Conservation (phyloP, 2,797 vertebrate genomes). For the Eulemur rubriventer region DNA sequence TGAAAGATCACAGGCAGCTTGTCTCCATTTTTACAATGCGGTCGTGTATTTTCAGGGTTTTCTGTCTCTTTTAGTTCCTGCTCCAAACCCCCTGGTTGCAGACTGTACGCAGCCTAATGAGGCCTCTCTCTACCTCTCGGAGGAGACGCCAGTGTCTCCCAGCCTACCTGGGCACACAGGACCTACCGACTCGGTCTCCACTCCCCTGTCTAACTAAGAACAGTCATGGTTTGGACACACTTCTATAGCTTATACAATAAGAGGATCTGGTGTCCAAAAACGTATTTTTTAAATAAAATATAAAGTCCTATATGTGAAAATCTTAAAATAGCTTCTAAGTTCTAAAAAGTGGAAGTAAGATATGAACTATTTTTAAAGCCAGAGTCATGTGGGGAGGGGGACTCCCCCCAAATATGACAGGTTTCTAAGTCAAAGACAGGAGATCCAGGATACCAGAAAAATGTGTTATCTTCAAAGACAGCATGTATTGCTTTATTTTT, state of each 20-base stretch:
- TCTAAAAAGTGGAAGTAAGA: slow-evolving; percentile 65
- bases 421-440: not conserved
- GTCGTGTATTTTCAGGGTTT: slow-evolving; percentile 84
- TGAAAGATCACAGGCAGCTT: slow-evolving; percentile 85
- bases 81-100: slow-evolving; percentile 81
- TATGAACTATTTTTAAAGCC: slow-evolving; percentile 53
- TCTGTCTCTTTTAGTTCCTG: slow-evolving; percentile 89
- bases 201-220: slow-evolving; percentile 73
- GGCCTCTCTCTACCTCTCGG: slow-evolving; percentile 83
- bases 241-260: slow-evolving; percentile 64
- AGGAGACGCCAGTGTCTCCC: slow-evolving; percentile 83
- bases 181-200: slow-evolving; percentile 29
- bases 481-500: not conserved
- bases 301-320: slow-evolving; percentile 73
- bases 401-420: not conserved
- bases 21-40: slow-evolving; percentile 82
- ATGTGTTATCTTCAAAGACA: not conserved
- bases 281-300: slow-evolving; percentile 53
- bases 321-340: slow-evolving; percentile 68
- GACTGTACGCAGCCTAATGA: slow-evolving; percentile 85
- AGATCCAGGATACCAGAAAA: not conserved
- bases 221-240: slow-evolving; percentile 51
- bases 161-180: slow-evolving; percentile 38
- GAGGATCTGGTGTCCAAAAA: slow-evolving; percentile 68
- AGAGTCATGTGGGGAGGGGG: not conserved